Conservation (phyloP, 2,797 vertebrate genomes). For the Premnoplex brunnescens region DNA sequence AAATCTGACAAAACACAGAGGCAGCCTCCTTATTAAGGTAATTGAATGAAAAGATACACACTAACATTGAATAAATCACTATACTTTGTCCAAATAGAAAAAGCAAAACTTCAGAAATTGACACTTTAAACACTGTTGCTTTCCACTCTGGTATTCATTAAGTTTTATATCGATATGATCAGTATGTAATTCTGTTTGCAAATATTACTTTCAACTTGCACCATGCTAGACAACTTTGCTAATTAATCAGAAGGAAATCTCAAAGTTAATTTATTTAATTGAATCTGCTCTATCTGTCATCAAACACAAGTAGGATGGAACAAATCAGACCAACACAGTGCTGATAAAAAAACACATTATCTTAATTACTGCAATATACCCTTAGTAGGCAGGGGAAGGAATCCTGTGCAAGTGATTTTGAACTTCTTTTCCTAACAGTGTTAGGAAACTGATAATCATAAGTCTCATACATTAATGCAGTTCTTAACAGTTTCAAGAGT, state of each 20-base stretch:
- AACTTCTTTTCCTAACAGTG: not conserved
- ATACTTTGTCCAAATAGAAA: not conserved
- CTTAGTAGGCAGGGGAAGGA: not conserved
- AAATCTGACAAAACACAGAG: slow-evolving; percentile 29
- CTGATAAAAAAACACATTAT: not conserved
- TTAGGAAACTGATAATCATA: not conserved
- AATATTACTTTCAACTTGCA: not conserved
- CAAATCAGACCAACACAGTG: not conserved
- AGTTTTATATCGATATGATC: not conserved
- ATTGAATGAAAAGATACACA: not conserved
- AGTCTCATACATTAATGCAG: not conserved
- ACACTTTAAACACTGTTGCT: not conserved
- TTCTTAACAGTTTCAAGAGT: not conserved
- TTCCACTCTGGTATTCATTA: not conserved
- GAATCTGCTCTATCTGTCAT: not conserved
- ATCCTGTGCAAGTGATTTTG: not conserved
- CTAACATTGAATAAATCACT: not conserved
- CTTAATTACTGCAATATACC: not conserved
- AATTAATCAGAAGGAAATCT: not conserved
- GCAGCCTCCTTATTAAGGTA: slow-evolving; percentile 10
- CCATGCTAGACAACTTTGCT: not conserved
- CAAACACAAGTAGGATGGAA: not conserved
- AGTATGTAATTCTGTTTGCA: not conserved
- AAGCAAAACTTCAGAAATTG: not conserved
- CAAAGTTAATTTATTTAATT: not conserved